These are phyloP conservation scores for Mixornis gularis DNA, from an alignment of 2,113 vertebrate genomes.

Conservation along the genomic window DNA sequence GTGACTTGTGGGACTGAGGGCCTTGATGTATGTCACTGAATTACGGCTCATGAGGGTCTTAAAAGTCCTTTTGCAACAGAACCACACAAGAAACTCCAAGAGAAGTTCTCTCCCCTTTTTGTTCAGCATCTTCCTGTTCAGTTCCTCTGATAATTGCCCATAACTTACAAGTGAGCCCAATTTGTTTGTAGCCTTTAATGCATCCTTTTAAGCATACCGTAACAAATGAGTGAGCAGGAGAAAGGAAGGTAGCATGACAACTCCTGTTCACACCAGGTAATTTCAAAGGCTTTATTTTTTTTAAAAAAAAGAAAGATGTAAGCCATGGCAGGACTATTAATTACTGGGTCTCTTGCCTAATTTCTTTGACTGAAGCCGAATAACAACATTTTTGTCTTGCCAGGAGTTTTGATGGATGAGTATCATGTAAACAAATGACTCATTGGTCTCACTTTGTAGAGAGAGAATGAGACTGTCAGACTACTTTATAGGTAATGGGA, in stretches of 20 bases:
- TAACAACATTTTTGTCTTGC: background rate
- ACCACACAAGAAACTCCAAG: background rate
- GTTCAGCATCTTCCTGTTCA: background rate
- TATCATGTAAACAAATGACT: background rate
- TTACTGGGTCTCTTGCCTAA: background rate
- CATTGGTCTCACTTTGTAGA: background rate
- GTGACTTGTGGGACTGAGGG: background rate
- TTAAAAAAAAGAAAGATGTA: background rate
- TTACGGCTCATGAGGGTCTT: background rate
- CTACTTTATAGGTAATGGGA: background rate
- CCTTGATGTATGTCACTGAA: background rate
- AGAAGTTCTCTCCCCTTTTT: fast-evolving
- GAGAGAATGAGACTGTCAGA: background rate
- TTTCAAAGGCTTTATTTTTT: background rate
- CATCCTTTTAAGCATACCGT: background rate
- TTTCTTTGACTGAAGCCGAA: background rate
- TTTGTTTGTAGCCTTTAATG: background rate
- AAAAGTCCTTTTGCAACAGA: background rate
- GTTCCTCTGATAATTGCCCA: background rate
- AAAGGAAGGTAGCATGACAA: background rate
- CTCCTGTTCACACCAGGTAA: background rate
- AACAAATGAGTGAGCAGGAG: background rate
- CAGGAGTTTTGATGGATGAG: background rate
- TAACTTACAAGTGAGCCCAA: background rate
- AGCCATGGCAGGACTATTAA: background rate